phyloP scores from a whole-genome alignment of 2,888 invertebrate genomes.

The Chymomyza caudatula region DNA sequence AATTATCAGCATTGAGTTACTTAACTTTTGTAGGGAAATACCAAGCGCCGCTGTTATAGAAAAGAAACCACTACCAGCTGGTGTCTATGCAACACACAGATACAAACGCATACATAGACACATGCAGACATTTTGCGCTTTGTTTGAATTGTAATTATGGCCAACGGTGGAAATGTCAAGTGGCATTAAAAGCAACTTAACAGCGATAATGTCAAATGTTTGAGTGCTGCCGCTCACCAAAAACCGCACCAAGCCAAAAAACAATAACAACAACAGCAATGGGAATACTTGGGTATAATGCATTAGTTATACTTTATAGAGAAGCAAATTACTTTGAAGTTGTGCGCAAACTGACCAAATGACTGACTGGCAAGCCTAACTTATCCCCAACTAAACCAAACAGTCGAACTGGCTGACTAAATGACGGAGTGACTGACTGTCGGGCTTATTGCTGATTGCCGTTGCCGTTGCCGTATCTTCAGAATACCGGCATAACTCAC shows the following conservation, averaged over 20 bases:
- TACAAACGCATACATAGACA: neutral
- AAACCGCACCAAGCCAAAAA: slow-evolving; percentile 10
- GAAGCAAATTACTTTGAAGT: slow-evolving; percentile 51
- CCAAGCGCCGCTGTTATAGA: slow-evolving; percentile 30
- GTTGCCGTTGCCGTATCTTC: neutral
- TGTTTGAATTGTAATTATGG: slow-evolving; percentile 54
- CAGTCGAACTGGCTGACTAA: neutral
- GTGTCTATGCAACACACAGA: slow-evolving; percentile 12
- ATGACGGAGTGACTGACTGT: neutral
- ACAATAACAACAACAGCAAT: slow-evolving; percentile 8
- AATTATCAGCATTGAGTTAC: slow-evolving; percentile 38
- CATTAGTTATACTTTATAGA: slow-evolving; percentile 32
- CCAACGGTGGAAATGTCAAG: slow-evolving; percentile 39
- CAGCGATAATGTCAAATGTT: slow-evolving; percentile 63
- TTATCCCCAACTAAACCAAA: neutral
- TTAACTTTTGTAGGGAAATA: slow-evolving; percentile 7
- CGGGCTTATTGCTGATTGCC: neutral
- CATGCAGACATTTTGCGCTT: neutral
- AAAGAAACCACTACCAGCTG: slow-evolving; percentile 26
- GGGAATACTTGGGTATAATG: slow-evolving; percentile 24
- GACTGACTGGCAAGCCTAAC: too few species aligned
- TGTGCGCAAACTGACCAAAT: slow-evolving; percentile 34
- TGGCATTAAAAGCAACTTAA: slow-evolving; percentile 57
- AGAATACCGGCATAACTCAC: neutral
- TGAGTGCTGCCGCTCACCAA: slow-evolving; percentile 38